Conservation (phyloP, 2,113 vertebrate genomes). For the Porphyrio hochstetteri region DNA sequence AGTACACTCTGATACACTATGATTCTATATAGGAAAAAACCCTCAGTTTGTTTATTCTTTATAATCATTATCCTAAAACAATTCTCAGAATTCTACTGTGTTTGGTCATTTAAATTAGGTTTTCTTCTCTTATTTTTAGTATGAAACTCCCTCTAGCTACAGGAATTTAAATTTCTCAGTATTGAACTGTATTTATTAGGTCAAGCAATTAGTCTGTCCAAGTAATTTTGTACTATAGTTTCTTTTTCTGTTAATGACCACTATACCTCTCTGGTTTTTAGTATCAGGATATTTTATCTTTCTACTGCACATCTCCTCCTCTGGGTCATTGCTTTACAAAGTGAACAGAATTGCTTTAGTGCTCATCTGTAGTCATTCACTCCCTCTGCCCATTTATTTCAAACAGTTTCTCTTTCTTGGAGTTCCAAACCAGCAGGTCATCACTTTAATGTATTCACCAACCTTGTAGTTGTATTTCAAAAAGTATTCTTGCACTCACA, state of each 20-base stretch:
- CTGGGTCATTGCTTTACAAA: conserved; percentile 18
- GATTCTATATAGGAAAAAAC: neutral
- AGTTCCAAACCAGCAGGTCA: neutral
- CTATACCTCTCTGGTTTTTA: neutral
- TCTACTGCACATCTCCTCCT: neutral
- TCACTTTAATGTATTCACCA: neutral
- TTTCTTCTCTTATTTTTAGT: neutral
- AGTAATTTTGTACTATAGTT: neutral
- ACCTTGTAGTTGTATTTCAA: neutral
- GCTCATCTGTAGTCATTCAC: neutral
- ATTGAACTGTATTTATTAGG: neutral
- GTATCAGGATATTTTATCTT: neutral
- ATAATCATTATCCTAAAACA: neutral
- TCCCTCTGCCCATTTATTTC: neutral
- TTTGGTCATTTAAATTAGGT: neutral
- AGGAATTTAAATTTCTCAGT: neutral
- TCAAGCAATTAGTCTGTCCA: neutral
- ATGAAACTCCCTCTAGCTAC: neutral
- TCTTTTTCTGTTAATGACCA: neutral
- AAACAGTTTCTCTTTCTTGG: neutral
- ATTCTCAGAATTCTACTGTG: neutral
- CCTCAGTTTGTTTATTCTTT: neutral
- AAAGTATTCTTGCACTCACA: conserved; percentile 1
- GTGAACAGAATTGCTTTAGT: neutral
- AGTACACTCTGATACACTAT: neutral